Evolutionary conservation across 2,113 vertebrate genomes (phyloP).

Genomic region (Lontra canadensis): DNA sequence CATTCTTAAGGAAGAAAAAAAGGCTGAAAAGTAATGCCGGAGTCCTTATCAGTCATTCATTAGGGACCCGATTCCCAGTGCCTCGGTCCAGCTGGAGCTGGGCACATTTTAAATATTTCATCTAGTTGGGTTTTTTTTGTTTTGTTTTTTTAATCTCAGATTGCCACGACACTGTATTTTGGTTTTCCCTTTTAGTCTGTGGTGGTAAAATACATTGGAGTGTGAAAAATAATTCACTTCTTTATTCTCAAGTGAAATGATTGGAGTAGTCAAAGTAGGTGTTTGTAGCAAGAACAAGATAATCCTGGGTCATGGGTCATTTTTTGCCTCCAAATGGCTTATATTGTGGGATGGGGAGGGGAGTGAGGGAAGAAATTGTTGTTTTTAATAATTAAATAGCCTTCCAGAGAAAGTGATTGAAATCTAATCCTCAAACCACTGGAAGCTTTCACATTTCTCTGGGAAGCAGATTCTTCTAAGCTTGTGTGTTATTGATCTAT

Average conservation of each 20-base stretch:
- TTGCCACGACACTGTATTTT: background rate
- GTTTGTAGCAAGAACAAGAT: constrained; percentile 23
- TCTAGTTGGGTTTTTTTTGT: background rate
- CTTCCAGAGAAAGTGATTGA: constrained; percentile 47
- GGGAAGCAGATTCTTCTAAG: constrained; percentile 48
- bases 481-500: constrained; percentile 67
- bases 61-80: background rate
- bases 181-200: background rate
- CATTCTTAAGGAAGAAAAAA: background rate
- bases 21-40: background rate
- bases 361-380: background rate
- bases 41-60: background rate
- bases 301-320: background rate
- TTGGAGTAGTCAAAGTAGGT: background rate
- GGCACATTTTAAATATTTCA: constrained; percentile 1
- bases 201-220: background rate
- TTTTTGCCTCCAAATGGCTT: background rate
- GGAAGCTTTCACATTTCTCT: constrained; percentile 61
- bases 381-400: constrained; percentile 72
- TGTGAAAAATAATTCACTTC: constrained; percentile 27
- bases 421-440: constrained; percentile 55
- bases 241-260: constrained; percentile 24
- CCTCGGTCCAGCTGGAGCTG: background rate
- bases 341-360: fast-evolving
- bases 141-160: background rate